phyloP scores from a whole-genome alignment of 2,888 invertebrate genomes.

The Parasteatoda lunata region DNA sequence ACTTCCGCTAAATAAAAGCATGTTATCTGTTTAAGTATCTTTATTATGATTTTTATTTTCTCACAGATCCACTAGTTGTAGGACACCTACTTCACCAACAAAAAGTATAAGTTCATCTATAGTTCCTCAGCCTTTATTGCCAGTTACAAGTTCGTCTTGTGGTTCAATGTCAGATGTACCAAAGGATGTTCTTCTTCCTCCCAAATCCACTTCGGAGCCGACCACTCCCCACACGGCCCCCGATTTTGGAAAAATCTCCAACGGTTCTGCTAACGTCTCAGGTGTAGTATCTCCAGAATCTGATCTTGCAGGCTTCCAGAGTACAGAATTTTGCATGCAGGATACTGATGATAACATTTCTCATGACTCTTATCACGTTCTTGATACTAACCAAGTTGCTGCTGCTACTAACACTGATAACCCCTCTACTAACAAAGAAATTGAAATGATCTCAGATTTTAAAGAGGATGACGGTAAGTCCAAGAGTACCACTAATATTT shows the following conservation, averaged over 20 bases:
- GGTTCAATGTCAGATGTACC: constrained; percentile 55
- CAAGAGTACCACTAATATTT: neutral
- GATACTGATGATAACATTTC: constrained; percentile 69
- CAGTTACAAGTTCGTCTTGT: constrained; percentile 59
- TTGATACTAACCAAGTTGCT: constrained; percentile 43
- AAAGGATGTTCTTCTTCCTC: constrained; percentile 22
- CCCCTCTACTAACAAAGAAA: neutral
- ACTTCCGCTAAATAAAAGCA: no score
- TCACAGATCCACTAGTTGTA: constrained; percentile 57
- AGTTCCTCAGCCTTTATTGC: constrained; percentile 65
- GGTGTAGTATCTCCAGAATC: constrained; percentile 57
- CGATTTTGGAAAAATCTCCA: constrained; percentile 9
- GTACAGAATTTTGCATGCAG: constrained; percentile 62
- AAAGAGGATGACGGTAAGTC: constrained; percentile 34
- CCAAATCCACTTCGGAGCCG: constrained; percentile 52
- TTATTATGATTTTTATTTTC: neutral
- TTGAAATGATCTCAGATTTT: neutral
- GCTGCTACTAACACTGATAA: constrained; percentile 36
- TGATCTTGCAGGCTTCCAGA: constrained; percentile 56
- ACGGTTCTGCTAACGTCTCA: constrained; percentile 18
- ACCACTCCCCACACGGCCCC: constrained; percentile 39
- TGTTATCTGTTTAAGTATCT: neutral
- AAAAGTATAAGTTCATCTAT: constrained; percentile 44
- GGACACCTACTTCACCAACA: constrained; percentile 36
- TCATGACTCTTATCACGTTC: constrained; percentile 69